These are phyloP conservation scores for Exaiptasia diaphana DNA, from an alignment of 64 coral and sea anemone species.

Conservation along the genomic window DNA sequence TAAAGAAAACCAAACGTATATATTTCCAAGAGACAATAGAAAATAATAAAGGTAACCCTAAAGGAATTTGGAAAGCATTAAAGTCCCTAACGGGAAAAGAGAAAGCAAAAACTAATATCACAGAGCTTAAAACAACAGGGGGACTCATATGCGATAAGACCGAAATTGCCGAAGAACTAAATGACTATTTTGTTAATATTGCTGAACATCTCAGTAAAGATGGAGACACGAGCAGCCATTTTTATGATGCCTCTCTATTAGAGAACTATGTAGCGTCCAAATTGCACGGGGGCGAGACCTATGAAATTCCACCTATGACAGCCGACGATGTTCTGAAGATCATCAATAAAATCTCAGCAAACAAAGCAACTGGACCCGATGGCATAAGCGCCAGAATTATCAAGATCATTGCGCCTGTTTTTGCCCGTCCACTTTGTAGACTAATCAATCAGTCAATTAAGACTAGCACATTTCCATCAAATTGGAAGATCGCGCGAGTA, in stretches of 20 bases:
- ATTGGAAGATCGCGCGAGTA: slow-evolving; percentile 58
- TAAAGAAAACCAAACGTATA: slow-evolving; percentile 17
- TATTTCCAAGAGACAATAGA: slow-evolving; percentile 42
- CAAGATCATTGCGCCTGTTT: slow-evolving; percentile 30
- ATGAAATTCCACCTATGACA: slow-evolving; percentile 36
- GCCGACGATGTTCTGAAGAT: slow-evolving; percentile 2
- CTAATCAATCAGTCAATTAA: slow-evolving; percentile 45
- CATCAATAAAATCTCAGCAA: slow-evolving; percentile 44
- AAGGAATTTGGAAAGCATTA: slow-evolving; percentile 25
- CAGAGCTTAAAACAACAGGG: background rate
- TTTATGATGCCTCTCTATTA: slow-evolving; percentile 28
- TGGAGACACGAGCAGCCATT: background rate
- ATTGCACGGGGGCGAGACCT: background rate
- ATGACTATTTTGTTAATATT: slow-evolving; percentile 39
- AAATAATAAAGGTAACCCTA: slow-evolving; percentile 16
- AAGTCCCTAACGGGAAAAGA: slow-evolving; percentile 7
- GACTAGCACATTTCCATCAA: slow-evolving; percentile 40
- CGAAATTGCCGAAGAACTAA: slow-evolving; percentile 46
- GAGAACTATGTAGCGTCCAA: background rate
- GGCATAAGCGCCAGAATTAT: slow-evolving; percentile 40
- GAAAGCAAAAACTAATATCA: background rate
- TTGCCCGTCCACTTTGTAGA: slow-evolving; percentile 19
- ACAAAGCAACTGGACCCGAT: slow-evolving; percentile 32
- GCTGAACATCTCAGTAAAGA: slow-evolving; percentile 8
- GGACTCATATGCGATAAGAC: background rate